Conservation (phyloP, 2,113 vertebrate species). For the Mesembrinibis cayennensis region DNA sequence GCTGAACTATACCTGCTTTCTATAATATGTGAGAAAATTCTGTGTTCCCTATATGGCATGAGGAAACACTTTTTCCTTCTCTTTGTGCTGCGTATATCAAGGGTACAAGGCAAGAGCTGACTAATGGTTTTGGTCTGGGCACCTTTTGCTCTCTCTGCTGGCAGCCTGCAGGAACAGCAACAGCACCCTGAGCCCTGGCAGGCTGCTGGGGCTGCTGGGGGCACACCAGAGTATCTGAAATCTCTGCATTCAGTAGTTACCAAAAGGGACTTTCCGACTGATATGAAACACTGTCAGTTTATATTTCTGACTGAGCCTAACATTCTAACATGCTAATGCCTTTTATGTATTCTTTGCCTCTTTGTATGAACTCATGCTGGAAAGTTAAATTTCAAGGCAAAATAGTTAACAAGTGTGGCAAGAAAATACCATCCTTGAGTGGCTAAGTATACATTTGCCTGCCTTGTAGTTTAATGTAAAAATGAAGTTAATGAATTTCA, state of each 20-base stretch:
- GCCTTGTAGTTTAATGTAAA: not conserved
- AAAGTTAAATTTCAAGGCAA: not conserved
- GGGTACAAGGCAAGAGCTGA: not conserved
- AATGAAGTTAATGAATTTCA: not conserved
- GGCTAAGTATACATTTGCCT: not conserved
- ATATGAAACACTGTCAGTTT: not conserved
- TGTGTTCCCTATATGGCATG: accelerated
- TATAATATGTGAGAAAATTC: not conserved
- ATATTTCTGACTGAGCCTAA: not conserved
- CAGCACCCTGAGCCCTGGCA: not conserved
- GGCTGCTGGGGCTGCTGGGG: not conserved
- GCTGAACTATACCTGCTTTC: not conserved
- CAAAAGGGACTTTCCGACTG: not conserved
- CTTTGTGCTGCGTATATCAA: too few species aligned
- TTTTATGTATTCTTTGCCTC: not conserved
- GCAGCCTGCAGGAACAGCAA: slow-evolving; percentile 8
- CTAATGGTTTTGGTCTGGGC: not conserved
- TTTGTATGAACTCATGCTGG: not conserved
- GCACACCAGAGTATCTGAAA: accelerated
- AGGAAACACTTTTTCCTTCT: not conserved
- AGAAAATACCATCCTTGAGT: not conserved
- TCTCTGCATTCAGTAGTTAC: not conserved
- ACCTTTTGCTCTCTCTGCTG: slow-evolving; percentile 52
- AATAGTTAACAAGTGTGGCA: not conserved
- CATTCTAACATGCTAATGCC: accelerated